Conservation (phyloP, 2,113 vertebrate species). For the Columbina picui region DNA sequence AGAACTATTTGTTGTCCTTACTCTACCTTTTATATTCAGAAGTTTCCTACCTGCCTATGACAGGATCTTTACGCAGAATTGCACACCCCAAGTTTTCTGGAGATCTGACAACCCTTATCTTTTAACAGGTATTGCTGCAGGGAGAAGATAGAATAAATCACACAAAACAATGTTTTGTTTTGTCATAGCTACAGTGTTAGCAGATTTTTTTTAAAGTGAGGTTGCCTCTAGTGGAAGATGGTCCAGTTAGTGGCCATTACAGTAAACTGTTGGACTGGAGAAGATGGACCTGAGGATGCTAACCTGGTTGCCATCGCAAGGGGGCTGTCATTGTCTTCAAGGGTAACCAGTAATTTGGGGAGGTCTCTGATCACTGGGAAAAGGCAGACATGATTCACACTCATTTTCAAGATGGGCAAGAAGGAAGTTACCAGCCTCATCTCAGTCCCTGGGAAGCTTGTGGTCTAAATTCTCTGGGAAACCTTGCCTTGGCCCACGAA, state of each 20-base stretch:
- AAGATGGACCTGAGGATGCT: neutral
- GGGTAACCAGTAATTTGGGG: neutral
- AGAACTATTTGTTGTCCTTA: neutral
- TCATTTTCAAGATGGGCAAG: neutral
- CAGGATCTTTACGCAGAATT: neutral
- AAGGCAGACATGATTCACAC: neutral
- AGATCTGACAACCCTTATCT: neutral
- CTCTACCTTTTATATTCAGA: neutral
- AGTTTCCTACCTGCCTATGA: neutral
- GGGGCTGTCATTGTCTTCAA: neutral
- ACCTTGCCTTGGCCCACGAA: neutral
- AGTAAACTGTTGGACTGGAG: neutral
- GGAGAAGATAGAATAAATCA: neutral
- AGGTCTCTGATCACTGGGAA: neutral
- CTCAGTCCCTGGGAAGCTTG: neutral
- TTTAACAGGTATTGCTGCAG: neutral
- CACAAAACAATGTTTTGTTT: neutral
- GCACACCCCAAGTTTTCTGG: neutral
- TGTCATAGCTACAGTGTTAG: neutral
- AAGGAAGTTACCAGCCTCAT: neutral
- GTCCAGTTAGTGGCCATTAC: neutral
- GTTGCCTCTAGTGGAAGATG: neutral
- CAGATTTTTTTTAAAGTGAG: neutral
- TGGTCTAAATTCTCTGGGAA: neutral
- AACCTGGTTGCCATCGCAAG: neutral